Conservation (phyloP, 2,797 vertebrate genomes). For the Delichon dasypus region DNA sequence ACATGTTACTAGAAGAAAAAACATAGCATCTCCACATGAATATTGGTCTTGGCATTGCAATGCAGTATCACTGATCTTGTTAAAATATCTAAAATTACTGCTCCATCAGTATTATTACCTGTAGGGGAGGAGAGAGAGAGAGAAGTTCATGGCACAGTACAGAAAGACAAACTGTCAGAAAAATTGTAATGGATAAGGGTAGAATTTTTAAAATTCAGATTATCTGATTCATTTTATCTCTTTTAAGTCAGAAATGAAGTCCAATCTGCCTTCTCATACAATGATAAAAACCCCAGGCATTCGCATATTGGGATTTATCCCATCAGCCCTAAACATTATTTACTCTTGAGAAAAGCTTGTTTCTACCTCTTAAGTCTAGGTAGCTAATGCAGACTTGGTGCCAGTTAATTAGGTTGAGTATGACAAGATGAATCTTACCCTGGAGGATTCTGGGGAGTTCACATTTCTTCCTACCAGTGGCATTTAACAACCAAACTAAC, state of each 20-base stretch:
- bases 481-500: not conserved
- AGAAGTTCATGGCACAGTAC: not conserved
- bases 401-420: not conserved
- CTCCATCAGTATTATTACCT: constrained; percentile 7
- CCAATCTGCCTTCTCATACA: not conserved
- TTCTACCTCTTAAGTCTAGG: not conserved
- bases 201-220: not conserved
- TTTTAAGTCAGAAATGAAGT: not conserved
- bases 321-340: not conserved
- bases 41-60: constrained; percentile 53
- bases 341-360: not conserved
- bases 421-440: not conserved
- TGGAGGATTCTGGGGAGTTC: not conserved
- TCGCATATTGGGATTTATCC: not conserved
- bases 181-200: not conserved
- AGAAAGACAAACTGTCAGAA: not conserved
- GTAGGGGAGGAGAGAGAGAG: not conserved
- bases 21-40: constrained; percentile 24
- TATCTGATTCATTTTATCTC: not conserved
- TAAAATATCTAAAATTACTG: constrained; percentile 37
- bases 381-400: not conserved
- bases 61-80: not conserved
- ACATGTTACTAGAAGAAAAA: constrained; percentile 33
- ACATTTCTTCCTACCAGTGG: not conserved
- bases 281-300: not conserved